phyloP scores from a whole-genome alignment of 1,140 invertebrate genomes.

The Pseudomyrmex flavicornis region DNA sequence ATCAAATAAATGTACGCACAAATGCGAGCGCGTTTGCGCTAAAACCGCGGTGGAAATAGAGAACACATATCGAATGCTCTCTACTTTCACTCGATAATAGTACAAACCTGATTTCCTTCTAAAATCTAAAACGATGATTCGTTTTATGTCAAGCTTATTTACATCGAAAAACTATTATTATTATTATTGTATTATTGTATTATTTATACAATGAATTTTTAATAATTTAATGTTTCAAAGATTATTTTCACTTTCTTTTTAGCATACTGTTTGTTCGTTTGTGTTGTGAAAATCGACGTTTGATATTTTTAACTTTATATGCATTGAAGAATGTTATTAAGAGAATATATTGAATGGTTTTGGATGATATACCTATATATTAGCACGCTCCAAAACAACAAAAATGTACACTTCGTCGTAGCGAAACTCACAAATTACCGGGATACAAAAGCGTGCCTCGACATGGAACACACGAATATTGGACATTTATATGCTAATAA shows the following conservation, averaged over 20 bases:
- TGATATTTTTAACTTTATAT: constrained; percentile 6
- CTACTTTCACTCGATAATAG: constrained; percentile 15
- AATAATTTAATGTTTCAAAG: background rate
- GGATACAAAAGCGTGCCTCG: background rate
- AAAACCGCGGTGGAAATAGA: background rate
- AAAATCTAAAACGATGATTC: background rate
- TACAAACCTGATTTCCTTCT: background rate
- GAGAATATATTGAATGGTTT: background rate
- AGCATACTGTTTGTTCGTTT: background rate
- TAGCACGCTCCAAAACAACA: too few relatives aligned
- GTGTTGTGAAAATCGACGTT: background rate
- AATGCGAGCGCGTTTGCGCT: constrained; percentile 38
- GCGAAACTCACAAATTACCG: too few relatives aligned
- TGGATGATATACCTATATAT: background rate
- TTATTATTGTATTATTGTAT: background rate
- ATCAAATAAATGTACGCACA: constrained; percentile 10
- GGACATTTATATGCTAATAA: constrained; percentile 43
- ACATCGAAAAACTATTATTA: background rate
- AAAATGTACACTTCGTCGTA: too few relatives aligned
- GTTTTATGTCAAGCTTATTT: background rate
- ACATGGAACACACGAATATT: constrained; percentile 20
- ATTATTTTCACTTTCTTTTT: background rate
- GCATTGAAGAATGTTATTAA: background rate
- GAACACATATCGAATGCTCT: background rate
- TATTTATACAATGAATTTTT: background rate